Conservation (phyloP, 1,140 invertebrate species). For the Aphelinus certus region DNA sequence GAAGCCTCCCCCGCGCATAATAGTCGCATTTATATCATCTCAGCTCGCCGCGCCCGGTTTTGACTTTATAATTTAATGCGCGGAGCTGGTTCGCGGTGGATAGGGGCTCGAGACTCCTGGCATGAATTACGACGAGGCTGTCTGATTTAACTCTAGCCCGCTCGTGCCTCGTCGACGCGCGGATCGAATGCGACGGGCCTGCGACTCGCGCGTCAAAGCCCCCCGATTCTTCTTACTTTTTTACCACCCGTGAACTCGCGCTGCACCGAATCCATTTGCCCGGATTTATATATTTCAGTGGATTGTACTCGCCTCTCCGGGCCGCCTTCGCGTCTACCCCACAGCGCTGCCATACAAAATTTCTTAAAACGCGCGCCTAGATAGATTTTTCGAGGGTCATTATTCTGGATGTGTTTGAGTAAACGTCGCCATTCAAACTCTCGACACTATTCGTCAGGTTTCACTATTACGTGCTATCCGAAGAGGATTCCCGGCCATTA, state of each 20-base stretch:
- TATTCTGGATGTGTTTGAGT: too few species aligned
- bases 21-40: slow-evolving; percentile 64
- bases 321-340: too few species aligned
- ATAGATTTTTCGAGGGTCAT: too few species aligned
- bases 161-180: neutral
- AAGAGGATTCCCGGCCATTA: too few species aligned
- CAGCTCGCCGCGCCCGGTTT: slow-evolving; percentile 46
- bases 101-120: slow-evolving; percentile 50
- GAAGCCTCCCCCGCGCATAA: slow-evolving; percentile 53
- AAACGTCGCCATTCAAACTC: too few species aligned
- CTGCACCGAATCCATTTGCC: slow-evolving; percentile 3
- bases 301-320: neutral
- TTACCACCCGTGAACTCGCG: neutral
- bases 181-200: slow-evolving; percentile 1
- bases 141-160: slow-evolving; percentile 47
- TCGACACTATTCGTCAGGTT: too few species aligned
- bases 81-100: slow-evolving; percentile 31
- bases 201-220: neutral
- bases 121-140: slow-evolving; percentile 54
- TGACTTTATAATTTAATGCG: slow-evolving; percentile 64
- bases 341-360: too few species aligned
- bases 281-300: slow-evolving; percentile 9
- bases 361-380: too few species aligned
- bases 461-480: too few species aligned
- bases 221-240: slow-evolving; percentile 1